These are phyloP conservation scores for Melanostoma mellinum DNA, from an alignment of 2,888 invertebrate genomes.

Conservation along the genomic window DNA sequence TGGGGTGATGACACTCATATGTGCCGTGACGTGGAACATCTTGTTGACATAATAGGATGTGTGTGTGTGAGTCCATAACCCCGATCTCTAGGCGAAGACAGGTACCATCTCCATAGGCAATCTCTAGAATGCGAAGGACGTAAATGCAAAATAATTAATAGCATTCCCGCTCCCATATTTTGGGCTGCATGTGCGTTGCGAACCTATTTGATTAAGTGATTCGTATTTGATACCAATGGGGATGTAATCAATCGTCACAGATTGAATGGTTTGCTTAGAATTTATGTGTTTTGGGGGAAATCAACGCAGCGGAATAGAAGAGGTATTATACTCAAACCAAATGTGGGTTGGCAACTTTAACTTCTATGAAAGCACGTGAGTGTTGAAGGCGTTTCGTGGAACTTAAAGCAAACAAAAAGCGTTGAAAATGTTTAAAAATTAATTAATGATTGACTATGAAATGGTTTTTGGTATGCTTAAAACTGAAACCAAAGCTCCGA, in stretches of 20 bases:
- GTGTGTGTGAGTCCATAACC: constrained; percentile 2
- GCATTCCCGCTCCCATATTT: constrained; percentile 14
- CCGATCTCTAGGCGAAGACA: constrained; percentile 53
- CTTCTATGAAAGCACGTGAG: too few relatives aligned
- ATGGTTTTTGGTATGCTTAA: too few relatives aligned
- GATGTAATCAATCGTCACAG: constrained; percentile 69
- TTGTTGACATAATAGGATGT: constrained; percentile 59
- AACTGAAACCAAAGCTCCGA: too few relatives aligned
- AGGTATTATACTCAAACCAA: too few relatives aligned
- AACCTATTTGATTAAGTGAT: constrained; percentile 71
- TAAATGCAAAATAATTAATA: constrained; percentile 70
- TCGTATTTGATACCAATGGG: constrained; percentile 64
- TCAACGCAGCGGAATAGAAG: too few relatives aligned
- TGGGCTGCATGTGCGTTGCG: constrained; percentile 49
- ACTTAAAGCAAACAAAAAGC: too few relatives aligned
- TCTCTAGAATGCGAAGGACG: constrained; percentile 45
- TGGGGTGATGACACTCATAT: constrained; percentile 58
- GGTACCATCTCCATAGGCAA: constrained; percentile 52
- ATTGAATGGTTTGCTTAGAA: constrained; percentile 61
- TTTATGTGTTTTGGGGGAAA: constrained; percentile 37
- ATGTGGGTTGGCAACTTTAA: too few relatives aligned
- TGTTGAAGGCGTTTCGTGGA: too few relatives aligned
- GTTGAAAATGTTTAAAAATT: too few relatives aligned
- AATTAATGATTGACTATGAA: too few relatives aligned
- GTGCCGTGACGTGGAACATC: constrained; percentile 56